Evolutionary conservation across 2,113 vertebrate genomes (phyloP).

Genomic region (Pithys albifrons): DNA sequence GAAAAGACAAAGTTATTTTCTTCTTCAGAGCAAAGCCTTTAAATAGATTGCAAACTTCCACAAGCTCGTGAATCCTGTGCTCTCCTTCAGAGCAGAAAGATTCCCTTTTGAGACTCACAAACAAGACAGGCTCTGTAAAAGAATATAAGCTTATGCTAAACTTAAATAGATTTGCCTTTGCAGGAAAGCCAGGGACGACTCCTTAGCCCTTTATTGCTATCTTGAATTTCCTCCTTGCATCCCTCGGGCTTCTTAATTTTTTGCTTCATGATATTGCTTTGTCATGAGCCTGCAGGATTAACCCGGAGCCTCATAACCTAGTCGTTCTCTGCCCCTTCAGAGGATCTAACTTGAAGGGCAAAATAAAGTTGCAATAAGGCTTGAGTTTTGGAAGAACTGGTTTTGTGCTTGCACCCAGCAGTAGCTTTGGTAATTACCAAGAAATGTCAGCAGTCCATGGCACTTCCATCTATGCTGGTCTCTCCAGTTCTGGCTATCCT

Average conservation of each 20-base stretch:
- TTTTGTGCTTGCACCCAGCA: background rate
- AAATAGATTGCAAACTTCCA: slow-evolving; percentile 39
- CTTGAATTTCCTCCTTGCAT: slow-evolving; percentile 47
- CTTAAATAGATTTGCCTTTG: slow-evolving; percentile 45
- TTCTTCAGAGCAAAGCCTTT: slow-evolving; percentile 21
- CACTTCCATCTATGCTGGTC: background rate
- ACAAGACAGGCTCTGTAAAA: slow-evolving; percentile 28
- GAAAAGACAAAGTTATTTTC: slow-evolving; percentile 43
- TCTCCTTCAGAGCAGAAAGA: background rate
- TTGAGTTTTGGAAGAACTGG: background rate
- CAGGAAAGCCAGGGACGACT: background rate
- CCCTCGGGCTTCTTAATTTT: slow-evolving; percentile 41
- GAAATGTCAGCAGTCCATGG: background rate
- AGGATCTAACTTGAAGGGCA: background rate
- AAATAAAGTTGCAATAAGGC: background rate
- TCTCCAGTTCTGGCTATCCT: background rate
- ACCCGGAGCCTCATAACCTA: slow-evolving; percentile 16
- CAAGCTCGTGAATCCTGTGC: slow-evolving; percentile 10
- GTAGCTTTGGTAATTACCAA: background rate
- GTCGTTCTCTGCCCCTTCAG: background rate
- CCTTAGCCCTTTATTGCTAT: slow-evolving; percentile 39
- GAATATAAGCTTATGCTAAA: slow-evolving; percentile 53
- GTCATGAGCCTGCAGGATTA: slow-evolving; percentile 32
- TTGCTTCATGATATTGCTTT: slow-evolving; percentile 27
- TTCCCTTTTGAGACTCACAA: slow-evolving; percentile 35